A percentile compares a stretch with the other conserved stretches of the same genome.
phyloP scores from a whole-genome alignment of 2,888 invertebrate genomes.

The Hirtodrosophila duncani region DNA sequence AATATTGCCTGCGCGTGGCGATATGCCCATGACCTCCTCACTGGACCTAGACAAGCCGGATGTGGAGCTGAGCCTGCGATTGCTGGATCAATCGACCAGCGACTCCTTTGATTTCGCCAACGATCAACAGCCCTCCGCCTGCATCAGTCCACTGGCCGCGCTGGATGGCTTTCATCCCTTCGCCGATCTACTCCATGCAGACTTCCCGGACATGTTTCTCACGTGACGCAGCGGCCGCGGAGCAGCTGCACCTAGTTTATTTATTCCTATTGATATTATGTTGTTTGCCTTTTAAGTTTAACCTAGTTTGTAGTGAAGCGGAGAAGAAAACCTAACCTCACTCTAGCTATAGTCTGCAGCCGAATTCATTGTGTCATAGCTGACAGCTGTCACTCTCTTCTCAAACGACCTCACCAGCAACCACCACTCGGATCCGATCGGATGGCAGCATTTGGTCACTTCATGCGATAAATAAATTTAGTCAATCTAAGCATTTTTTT shows the following conservation, averaged over 20 bases:
- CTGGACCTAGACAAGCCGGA: slow-evolving; percentile 65
- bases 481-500: slow-evolving; percentile 49
- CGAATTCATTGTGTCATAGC: slow-evolving; percentile 69
- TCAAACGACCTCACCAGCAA: too few relatives aligned
- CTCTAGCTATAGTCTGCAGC: slow-evolving; percentile 35
- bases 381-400: slow-evolving; percentile 18
- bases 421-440: too few relatives aligned
- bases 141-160: slow-evolving; percentile 73
- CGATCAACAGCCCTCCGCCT: slow-evolving; percentile 71
- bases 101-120: slow-evolving; percentile 74
- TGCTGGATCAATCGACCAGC: slow-evolving; percentile 74
- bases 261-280: slow-evolving; percentile 19
- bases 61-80: slow-evolving; percentile 73
- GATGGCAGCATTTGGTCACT: too few relatives aligned
- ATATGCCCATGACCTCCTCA: slow-evolving; percentile 47
- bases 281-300: slow-evolving; percentile 48
- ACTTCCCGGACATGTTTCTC: slow-evolving; percentile 76
- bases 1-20: slow-evolving; percentile 39
- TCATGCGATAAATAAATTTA: slow-evolving; percentile 27
- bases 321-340: slow-evolving; percentile 49
- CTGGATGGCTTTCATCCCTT: slow-evolving; percentile 75
- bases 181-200: slow-evolving; percentile 73
- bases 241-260: slow-evolving; percentile 20
- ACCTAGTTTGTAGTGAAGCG: slow-evolving; percentile 33
- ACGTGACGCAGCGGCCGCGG: slow-evolving; percentile 74